Conservation (phyloP, 2,888 invertebrate species). For the Cerceris rybyensis region DNA sequence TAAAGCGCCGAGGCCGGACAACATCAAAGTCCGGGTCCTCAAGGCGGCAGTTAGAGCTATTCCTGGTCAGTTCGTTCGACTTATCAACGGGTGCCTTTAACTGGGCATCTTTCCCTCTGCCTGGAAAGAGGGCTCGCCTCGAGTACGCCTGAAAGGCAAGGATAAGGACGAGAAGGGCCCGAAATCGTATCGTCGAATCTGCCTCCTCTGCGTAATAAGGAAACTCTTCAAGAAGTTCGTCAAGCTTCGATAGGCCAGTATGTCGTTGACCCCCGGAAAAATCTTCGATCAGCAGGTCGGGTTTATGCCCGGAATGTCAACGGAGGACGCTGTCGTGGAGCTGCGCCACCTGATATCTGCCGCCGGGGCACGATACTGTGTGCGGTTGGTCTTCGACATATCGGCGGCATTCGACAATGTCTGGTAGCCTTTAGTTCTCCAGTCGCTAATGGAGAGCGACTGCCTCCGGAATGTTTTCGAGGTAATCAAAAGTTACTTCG, state of each 20-base stretch:
- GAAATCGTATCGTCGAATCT: neutral
- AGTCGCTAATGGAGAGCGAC: slow-evolving; percentile 13
- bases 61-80: slow-evolving; percentile 4
- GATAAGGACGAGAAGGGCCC: too few relatives aligned
- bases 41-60: neutral
- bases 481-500: too few relatives aligned
- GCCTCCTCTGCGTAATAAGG: neutral
- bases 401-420: slow-evolving; percentile 56
- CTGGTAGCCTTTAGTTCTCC: slow-evolving; percentile 57
- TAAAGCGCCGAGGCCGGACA: neutral
- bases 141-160: too few relatives aligned
- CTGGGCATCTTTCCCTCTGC: slow-evolving; percentile 37
- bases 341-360: too few relatives aligned
- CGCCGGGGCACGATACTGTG: too few relatives aligned
- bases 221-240: neutral
- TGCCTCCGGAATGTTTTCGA: slow-evolving; percentile 49
- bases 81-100: slow-evolving; percentile 35
- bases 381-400: slow-evolving; percentile 53
- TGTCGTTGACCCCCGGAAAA: too few relatives aligned
- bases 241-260: neutral
- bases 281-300: too few relatives aligned
- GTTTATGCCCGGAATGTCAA: too few relatives aligned
- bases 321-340: too few relatives aligned
- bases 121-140: too few relatives aligned
- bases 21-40: neutral